These are phyloP conservation scores for Sebastes taczanowskii DNA, from an alignment of 2,797 vertebrate genomes.

Conservation along the genomic window DNA sequence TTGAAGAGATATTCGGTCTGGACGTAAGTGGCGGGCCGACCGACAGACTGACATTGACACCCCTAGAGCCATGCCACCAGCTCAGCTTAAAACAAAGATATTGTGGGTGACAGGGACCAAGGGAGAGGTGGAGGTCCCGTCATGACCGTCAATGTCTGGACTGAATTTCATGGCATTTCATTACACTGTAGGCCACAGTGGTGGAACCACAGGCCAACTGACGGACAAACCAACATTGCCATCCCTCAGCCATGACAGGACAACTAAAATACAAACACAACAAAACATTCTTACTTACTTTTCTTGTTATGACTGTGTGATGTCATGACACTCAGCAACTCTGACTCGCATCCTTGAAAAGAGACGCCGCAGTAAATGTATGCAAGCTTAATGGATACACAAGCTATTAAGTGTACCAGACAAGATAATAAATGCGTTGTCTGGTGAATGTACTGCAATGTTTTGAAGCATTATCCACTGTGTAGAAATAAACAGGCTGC, in stretches of 20 bases:
- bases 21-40: background rate
- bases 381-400: slow-evolving; percentile 45
- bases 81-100: background rate
- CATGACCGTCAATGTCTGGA: background rate
- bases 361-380: slow-evolving; percentile 26
- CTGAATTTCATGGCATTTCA: background rate
- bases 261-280: background rate
- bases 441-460: slow-evolving; percentile 18
- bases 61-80: background rate
- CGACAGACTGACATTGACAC: background rate
- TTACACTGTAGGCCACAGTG: background rate
- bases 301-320: background rate
- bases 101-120: background rate
- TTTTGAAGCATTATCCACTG: slow-evolving; percentile 33
- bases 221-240: no score
- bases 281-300: background rate
- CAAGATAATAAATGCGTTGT: slow-evolving; percentile 25
- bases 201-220: background rate
- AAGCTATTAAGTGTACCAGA: slow-evolving; percentile 16
- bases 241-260: background rate
- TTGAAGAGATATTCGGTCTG: background rate
- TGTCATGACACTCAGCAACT: background rate
- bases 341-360: slow-evolving; percentile 9
- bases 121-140: background rate
- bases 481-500: slow-evolving; percentile 21